Base-by-base conservation (phyloP, 2,888 invertebrate species). In the Drosophila monieri region DNA sequence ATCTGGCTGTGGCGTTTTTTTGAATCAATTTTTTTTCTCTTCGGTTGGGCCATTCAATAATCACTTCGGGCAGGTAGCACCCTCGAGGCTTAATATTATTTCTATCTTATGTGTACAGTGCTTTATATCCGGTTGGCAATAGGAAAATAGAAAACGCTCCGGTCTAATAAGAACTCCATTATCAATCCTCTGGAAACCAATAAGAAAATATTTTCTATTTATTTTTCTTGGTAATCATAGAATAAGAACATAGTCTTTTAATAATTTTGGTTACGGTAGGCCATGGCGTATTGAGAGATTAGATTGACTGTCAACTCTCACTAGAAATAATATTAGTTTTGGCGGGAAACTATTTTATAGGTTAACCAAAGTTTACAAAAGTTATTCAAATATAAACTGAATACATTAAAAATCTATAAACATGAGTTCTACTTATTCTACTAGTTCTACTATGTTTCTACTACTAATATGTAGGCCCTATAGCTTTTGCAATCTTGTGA, bases 101-200 rank as follows among this genome's bases (percentile, higher is more conserved):
- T 44, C 35, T 27, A 21, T 25, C 35, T 15, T 46, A 39, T 67
- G 52, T 67, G n/a, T 67, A 44, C 37, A 37, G 67, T 37, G 12
- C 66, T 62, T 64, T 62, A 64, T 67, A 64, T 64, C 62, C 62
- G 62, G 62, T 67, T 67, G 53, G 62, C 54, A 64, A 67, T 67
- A 67, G 44, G 44, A 53, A 53, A 37, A 66, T 9, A 10, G 10
- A 35, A 4, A 56, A 62, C 12, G 23, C 1, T 32, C 1, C 10
- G 14, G n/a, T 61, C 62, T 32, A 41, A 47, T 61, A 48, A 14
- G 59, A 59, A 37, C 25, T 14, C 10, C 1, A 27, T 8, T 5
- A 30, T 44, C n/a, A 9, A 18, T 41, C 15, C 41, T 9, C 41
- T 10, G 23, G 1, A 18, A 30, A 9, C 60, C 62, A 61, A 60